These are phyloP conservation scores for Synchiropus splendidus DNA, from an alignment of 2,113 vertebrate species.

Conservation along the genomic window DNA sequence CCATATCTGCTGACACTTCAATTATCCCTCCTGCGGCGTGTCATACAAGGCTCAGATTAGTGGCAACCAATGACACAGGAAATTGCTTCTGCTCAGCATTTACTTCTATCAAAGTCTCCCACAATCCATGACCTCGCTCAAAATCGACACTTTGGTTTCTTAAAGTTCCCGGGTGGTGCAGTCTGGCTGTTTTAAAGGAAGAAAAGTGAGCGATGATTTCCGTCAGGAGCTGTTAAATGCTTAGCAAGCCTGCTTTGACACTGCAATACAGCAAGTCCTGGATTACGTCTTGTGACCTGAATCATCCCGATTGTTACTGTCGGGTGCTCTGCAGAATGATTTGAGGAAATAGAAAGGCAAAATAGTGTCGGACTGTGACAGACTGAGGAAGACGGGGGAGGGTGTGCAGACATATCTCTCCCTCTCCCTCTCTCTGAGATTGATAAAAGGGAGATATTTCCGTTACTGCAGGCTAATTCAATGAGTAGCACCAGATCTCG, in stretches of 20 bases:
- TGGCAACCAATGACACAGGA: conserved; percentile 26
- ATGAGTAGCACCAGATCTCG: conserved; percentile 42
- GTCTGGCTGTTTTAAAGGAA: conserved; percentile 21
- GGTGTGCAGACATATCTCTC: conserved; percentile 32
- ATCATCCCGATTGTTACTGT: conserved; percentile 25
- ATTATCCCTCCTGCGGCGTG: conserved; percentile 33
- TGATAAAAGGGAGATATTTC: conserved; percentile 61
- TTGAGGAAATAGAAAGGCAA: conserved; percentile 32
- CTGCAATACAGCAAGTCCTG: conserved; percentile 23
- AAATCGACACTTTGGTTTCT: conserved; percentile 12
- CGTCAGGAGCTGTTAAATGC: conserved; percentile 32
- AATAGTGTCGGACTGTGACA: conserved; percentile 18
- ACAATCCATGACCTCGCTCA: conserved; percentile 9
- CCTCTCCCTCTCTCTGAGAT: conserved; percentile 47
- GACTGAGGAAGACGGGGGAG: conserved; percentile 18
- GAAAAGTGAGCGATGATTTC: conserved; percentile 15
- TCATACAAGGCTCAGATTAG: conserved; percentile 30
- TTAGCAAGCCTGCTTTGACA: conserved; percentile 39
- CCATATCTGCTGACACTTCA: conserved; percentile 28
- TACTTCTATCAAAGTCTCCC: conserved; percentile 28
- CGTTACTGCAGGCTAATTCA: conserved; percentile 58
- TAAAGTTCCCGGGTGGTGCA: conserved; percentile 13
- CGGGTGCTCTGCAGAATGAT: too few species aligned
- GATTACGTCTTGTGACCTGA: conserved; percentile 48
- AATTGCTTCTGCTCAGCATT: conserved; percentile 26